Base-by-base conservation (phyloP, 2,888 invertebrate species). In the Schizaphis graminum region DNA sequence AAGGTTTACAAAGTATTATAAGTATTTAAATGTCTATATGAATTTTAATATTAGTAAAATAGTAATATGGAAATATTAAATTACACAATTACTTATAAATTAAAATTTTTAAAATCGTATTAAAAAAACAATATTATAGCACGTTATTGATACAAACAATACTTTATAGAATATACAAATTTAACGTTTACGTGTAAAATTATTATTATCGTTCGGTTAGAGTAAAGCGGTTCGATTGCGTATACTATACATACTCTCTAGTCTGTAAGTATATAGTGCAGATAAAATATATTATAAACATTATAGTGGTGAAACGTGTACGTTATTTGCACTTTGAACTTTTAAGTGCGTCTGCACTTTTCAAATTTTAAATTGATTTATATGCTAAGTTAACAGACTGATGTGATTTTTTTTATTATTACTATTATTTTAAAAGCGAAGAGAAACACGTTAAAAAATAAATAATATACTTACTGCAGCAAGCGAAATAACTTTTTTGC, bases 291-390 rank as follows among this genome's bases (percentile, higher is more conserved):
- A 77, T 77, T 35, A 41, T 77, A 77, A 77, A 35, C 35, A 77
- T 35, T 77, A 77, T 35, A 41, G 77, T 35, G 77, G 77, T 77
- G 77, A 77, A 77, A 77, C 77, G 77, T 77, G 77, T 41, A 77
- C 35, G 35, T 77, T 77, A 77, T 77, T 77, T 21, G 77, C 35
- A 77, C 77, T 35, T 77, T 77, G 77, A 77, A 77, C 77, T 77
- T 77, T 77, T 35, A 77, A 77, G 77, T 35, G 77, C 8, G 77
- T 77, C 21, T 77, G 77, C 77, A 77, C 35, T 77, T 77, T 77
- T 41, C 77, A 77, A 77, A 77, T 77, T 77, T 77, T 77, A 77
- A 77, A 77, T 77, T 77, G 77, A 77, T 77, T 77, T 77, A 77
- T 77, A 77, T 77, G 35, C 21, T 35, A 21, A 77, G 77, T 77